Evolutionary conservation across 1,140 invertebrate genomes (phyloP), one percentile per base, ranked within the genome.

Genomic region (Fopius arisanus): DNA sequence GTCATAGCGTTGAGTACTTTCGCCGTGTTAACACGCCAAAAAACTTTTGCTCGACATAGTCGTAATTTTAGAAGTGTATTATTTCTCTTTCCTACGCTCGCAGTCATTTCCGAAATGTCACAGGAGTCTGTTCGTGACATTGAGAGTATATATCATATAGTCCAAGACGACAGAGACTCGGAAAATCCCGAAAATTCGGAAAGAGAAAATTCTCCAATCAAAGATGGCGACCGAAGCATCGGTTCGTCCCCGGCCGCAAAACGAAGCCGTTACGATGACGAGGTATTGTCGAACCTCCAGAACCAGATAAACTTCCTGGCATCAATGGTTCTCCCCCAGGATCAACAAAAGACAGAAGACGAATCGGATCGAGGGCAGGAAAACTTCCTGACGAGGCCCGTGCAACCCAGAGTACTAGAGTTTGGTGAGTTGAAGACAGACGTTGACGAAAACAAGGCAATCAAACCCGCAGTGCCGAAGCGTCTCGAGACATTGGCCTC

Each of bases 381-480:
- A 16, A 43, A 16, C n/a, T 43, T 43, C 41, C 41, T 43, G 4
- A 43, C 41, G n/a, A 43, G 41, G n/a, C 41, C 41, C 10, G 41
- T 14, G 10, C 10, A 14, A 16, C 41, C 41, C n/a, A 43, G 41
- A 16, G 41, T 43, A 14, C n/a, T 43, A 16, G 41, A 43, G 9
- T 43, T 43, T 43, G 74, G 74, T 43, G 28, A 65, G 6, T 41
- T 41, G 26, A 76, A 51, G 12, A 73, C 59, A 2, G 74, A 76
- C 26, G 48, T 72, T 0, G 70, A 73, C n/a, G 70, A 70, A 37
- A 41, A 37, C 14, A 73, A 63, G 12, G 26, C 16, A 1, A 10
- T 73, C n/a, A 48, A 28, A 6, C 19, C 43, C 10, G 70, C 75
- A 6, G 19, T 33, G 33, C 29, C 23, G 21, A 54, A 70, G 14